These are phyloP conservation scores for Pararge aegeria DNA, from an alignment of 1,140 invertebrate genomes.

Conservation along the genomic window DNA sequence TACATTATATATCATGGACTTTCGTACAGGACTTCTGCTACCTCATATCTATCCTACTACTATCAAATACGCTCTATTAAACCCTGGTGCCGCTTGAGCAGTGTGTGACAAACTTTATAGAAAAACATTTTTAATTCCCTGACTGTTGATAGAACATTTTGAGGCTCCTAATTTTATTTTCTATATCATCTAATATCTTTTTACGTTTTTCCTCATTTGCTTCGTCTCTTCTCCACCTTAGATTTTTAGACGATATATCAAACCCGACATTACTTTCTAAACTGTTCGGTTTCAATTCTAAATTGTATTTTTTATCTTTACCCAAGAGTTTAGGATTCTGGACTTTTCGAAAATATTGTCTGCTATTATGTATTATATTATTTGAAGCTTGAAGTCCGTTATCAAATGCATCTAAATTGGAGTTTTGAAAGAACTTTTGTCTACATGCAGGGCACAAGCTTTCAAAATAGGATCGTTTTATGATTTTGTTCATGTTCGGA, in stretches of 20 bases:
- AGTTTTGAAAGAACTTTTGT: constrained; percentile 19
- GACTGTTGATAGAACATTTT: no score
- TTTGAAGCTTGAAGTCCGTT: not conserved
- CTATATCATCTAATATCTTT: constrained; percentile 18
- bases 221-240: constrained; percentile 22
- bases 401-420: not conserved
- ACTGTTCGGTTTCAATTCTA: constrained; percentile 5
- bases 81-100: no score
- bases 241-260: not conserved
- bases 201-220: constrained; percentile 22
- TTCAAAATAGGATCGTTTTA: constrained; percentile 33
- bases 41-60: no score
- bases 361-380: constrained; percentile 25
- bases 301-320: not conserved
- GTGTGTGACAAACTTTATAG: no score
- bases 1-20: no score
- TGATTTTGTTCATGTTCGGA: constrained; percentile 16
- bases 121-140: no score
- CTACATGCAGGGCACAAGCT: constrained; percentile 30
- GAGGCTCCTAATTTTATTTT: constrained; percentile 3
- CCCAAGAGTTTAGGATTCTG: not conserved
- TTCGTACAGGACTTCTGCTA: no score
- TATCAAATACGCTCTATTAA: no score
- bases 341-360: constrained; percentile 19
- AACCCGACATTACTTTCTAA: constrained; percentile 6